Evolutionary conservation across 2,888 invertebrate species (phyloP).

Genomic region (Trileptium ribeirensis): DNA sequence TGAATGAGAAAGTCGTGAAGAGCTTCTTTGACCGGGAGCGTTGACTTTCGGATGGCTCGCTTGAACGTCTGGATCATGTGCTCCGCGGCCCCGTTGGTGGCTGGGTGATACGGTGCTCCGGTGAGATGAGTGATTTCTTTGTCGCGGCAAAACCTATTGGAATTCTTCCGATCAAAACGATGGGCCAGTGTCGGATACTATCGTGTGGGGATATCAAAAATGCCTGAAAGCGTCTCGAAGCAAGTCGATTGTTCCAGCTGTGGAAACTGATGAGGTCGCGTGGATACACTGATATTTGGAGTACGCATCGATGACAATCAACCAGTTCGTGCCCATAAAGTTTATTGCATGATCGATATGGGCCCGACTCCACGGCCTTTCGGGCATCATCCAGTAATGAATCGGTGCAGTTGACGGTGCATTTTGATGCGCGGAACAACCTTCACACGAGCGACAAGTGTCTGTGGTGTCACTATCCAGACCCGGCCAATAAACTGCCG

Average conservation of each 20-base stretch:
- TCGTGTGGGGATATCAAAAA: background rate
- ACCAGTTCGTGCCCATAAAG: no score
- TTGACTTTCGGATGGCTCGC: background rate
- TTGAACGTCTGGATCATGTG: background rate
- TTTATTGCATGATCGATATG: background rate
- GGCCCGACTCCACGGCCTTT: background rate
- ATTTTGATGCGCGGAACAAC: background rate
- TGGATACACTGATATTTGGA: background rate
- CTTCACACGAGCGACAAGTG: background rate
- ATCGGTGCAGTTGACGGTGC: background rate
- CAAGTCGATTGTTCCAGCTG: no score
- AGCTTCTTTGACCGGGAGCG: background rate
- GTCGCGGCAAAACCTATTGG: background rate
- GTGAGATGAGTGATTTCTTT: background rate
- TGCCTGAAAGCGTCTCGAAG: no score
- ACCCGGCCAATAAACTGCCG: background rate
- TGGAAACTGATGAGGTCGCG: background rate
- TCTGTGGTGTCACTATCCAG: background rate
- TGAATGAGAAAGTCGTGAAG: background rate
- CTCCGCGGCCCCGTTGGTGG: background rate
- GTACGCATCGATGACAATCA: background rate
- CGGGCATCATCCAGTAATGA: background rate
- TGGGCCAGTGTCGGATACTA: background rate
- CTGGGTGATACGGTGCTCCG: background rate
- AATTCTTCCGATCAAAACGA: background rate